A percentile compares a stretch with the other conserved stretches of the same genome.
These are phyloP conservation scores for Heliopora coerulea DNA, from an alignment of 92 coral and sea anemone species.

Conservation along the genomic window DNA sequence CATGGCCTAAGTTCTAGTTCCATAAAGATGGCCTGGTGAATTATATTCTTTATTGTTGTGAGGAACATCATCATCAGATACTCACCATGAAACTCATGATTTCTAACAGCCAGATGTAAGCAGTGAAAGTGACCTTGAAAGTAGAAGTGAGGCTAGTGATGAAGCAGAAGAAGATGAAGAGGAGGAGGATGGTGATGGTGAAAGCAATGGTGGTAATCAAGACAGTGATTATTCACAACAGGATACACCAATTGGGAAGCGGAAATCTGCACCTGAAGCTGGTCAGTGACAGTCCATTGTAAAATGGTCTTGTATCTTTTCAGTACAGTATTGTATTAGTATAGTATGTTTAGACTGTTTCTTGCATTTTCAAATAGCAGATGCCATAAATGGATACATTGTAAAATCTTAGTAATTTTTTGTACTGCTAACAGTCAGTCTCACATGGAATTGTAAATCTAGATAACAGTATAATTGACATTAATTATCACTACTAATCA, in stretches of 20 bases:
- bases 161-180: slow-evolving; percentile 63
- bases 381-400: too few relatives aligned
- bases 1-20: too few relatives aligned
- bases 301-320: not conserved
- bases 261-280: slow-evolving; percentile 54
- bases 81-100: not conserved
- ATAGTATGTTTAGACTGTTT: too few relatives aligned
- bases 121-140: slow-evolving; percentile 62
- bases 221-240: slow-evolving; percentile 51
- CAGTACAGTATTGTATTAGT: not conserved
- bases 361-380: too few relatives aligned
- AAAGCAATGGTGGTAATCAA: slow-evolving; percentile 41
- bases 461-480: too few relatives aligned
- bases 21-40: too few relatives aligned
- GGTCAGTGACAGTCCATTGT: slow-evolving; percentile 52
- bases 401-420: too few relatives aligned
- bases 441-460: too few relatives aligned
- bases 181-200: slow-evolving; percentile 65
- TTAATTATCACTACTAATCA: too few relatives aligned
- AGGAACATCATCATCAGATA: too few relatives aligned
- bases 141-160: slow-evolving; percentile 72
- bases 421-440: too few relatives aligned
- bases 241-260: slow-evolving; percentile 55
- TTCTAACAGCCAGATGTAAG: slow-evolving; percentile 20
- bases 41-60: too few relatives aligned